phyloP scores from a whole-genome alignment of 2,797 vertebrate genomes.

The Gobionotothen gibberifrons region DNA sequence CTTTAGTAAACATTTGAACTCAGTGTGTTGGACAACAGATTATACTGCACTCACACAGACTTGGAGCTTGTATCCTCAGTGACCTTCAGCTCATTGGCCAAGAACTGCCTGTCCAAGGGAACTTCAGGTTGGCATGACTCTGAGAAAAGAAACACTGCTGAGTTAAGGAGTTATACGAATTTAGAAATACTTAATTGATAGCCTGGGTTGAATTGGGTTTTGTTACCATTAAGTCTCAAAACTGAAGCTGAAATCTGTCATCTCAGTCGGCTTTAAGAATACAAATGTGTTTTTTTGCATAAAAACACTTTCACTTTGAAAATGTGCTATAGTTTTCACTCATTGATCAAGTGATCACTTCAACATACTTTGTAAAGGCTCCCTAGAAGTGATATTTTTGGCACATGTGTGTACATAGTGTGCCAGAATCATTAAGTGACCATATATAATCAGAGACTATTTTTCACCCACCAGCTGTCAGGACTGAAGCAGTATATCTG shows the following conservation, averaged over 20 bases:
- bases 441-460: too few relatives aligned
- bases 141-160: constrained; percentile 72
- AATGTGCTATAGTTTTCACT: neutral
- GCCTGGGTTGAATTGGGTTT: too few relatives aligned
- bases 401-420: neutral
- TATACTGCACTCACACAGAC: constrained; percentile 87
- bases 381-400: neutral
- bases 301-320: neutral
- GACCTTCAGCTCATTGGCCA: constrained; percentile 90
- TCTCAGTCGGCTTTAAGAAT: neutral
- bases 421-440: too few relatives aligned
- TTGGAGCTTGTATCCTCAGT: constrained; percentile 88
- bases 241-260: constrained; percentile 24
- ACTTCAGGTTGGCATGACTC: constrained; percentile 93
- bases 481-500: constrained; percentile 88
- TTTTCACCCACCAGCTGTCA: constrained; percentile 87
- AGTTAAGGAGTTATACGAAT: constrained; percentile 12
- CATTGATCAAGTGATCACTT: neutral
- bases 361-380: too few relatives aligned
- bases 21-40: neutral
- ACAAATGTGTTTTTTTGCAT: neutral
- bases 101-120: constrained; percentile 92
- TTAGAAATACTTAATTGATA: too few relatives aligned
- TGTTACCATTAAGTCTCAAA: constrained; percentile 1
- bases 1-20: constrained; percentile 11